Conservation (phyloP, 2,888 invertebrate genomes). For the Megalurothrips usitatus region DNA sequence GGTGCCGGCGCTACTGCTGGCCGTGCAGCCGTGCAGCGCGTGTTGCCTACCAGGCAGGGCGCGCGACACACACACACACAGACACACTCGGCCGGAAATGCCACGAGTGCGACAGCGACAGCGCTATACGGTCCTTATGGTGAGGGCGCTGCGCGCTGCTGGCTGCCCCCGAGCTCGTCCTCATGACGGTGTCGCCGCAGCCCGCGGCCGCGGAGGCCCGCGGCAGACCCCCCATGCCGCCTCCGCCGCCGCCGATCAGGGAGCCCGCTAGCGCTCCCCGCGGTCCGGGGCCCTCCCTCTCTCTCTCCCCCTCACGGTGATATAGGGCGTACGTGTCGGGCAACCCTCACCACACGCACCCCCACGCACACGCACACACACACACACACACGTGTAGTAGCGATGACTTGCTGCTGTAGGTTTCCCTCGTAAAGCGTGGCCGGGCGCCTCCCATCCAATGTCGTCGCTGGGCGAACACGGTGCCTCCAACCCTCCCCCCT, state of each 20-base stretch:
- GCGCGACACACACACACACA: background rate
- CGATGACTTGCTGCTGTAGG: constrained; percentile 25
- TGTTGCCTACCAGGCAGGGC: too few relatives aligned
- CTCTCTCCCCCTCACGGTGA: background rate
- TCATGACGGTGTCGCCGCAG: too few relatives aligned
- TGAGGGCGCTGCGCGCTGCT: too few relatives aligned
- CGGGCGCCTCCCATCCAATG: constrained; percentile 23
- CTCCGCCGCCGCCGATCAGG: background rate
- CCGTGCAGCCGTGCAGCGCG: too few relatives aligned
- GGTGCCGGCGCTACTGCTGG: too few relatives aligned
- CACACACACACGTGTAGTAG: background rate
- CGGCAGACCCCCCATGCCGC: background rate
- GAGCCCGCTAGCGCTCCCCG: background rate
- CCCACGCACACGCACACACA: background rate
- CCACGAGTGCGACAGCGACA: too few relatives aligned
- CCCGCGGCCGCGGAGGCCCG: background rate
- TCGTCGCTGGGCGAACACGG: background rate
- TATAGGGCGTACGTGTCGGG: constrained; percentile 3
- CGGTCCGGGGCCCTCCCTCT: too few relatives aligned
- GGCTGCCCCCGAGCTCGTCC: too few relatives aligned
- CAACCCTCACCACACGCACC: background rate
- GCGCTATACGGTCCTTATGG: too few relatives aligned
- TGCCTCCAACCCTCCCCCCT: background rate
- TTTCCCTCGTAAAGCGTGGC: constrained; percentile 19
- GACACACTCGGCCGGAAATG: too few relatives aligned